phyloP scores from a whole-genome alignment of 2,797 vertebrate genomes.

The Macroramphosus scolopax region DNA sequence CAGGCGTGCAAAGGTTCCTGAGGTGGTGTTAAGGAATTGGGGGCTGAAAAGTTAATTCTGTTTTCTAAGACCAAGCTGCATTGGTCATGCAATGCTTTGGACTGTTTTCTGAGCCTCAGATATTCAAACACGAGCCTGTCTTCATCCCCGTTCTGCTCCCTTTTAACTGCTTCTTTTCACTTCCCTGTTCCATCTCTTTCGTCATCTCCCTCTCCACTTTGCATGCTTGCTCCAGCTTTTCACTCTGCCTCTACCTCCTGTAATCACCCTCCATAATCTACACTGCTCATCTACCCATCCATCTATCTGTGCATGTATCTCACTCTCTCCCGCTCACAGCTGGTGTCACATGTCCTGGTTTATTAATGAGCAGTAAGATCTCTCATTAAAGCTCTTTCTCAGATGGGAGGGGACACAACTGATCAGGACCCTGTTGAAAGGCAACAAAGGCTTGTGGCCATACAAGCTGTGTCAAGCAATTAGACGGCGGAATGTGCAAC shows the following conservation, averaged over 20 bases:
- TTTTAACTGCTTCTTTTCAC: conserved; percentile 1
- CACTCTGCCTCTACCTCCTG: background rate
- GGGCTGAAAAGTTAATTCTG: conserved; percentile 6
- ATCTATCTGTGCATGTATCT: conserved; percentile 25
- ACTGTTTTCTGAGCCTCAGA: conserved; percentile 16
- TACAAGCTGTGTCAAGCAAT: conserved; percentile 35
- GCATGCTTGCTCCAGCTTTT: background rate
- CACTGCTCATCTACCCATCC: conserved; percentile 26
- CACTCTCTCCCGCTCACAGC: conserved; percentile 46
- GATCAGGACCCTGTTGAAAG: conserved; percentile 40
- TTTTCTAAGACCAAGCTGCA: conserved; percentile 10
- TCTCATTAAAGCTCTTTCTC: conserved; percentile 61
- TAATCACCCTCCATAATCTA: conserved; percentile 6
- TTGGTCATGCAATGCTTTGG: background rate
- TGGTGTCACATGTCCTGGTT: conserved; percentile 64
- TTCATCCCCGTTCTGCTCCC: conserved; percentile 6
- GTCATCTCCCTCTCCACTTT: conserved; percentile 7
- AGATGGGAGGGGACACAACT: conserved; percentile 47
- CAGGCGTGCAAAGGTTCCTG: conserved; percentile 28
- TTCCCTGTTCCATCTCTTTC: conserved; percentile 6
- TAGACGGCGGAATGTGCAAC: conserved; percentile 24
- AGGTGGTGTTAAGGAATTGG: conserved; percentile 12
- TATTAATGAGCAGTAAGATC: conserved; percentile 73
- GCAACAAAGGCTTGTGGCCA: conserved; percentile 35
- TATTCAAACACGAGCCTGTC: conserved; percentile 12